phyloP scores from a whole-genome alignment of 2,888 invertebrate genomes.

The Ornithoptera alexandrae region DNA sequence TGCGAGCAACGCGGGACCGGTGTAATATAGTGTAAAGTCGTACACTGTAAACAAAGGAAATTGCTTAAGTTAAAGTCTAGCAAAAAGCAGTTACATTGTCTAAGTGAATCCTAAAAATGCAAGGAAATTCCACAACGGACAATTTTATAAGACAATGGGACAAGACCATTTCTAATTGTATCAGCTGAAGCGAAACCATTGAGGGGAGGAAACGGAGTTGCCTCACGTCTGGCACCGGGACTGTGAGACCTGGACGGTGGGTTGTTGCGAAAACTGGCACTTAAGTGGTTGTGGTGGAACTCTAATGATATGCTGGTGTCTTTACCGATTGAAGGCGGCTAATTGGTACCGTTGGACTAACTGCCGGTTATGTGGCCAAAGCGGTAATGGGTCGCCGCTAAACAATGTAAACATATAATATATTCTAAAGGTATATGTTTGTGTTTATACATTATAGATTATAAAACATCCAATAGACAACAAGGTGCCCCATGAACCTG shows the following conservation, averaged over 20 bases:
- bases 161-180: conserved; percentile 1
- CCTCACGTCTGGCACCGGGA: neutral
- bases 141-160: conserved; percentile 2
- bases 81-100: neutral
- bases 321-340: neutral
- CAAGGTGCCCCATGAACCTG: neutral
- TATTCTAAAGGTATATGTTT: too few species aligned
- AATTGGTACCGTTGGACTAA: neutral
- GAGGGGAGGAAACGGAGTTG: conserved; percentile 9
- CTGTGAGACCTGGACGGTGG: neutral
- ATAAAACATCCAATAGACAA: too few species aligned
- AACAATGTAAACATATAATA: too few species aligned
- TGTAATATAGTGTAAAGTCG: too few species aligned
- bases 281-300: neutral
- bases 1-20: too few species aligned
- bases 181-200: conserved; percentile 4
- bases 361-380: too few species aligned
- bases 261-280: neutral
- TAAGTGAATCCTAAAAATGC: conserved; percentile 4
- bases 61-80: neutral
- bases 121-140: conserved; percentile 13
- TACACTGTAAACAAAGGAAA: too few species aligned
- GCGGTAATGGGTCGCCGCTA: too few species aligned
- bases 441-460: too few species aligned
- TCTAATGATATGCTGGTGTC: neutral